phyloP scores from a whole-genome alignment of 2,888 invertebrate species.

The Athalia cordata region DNA sequence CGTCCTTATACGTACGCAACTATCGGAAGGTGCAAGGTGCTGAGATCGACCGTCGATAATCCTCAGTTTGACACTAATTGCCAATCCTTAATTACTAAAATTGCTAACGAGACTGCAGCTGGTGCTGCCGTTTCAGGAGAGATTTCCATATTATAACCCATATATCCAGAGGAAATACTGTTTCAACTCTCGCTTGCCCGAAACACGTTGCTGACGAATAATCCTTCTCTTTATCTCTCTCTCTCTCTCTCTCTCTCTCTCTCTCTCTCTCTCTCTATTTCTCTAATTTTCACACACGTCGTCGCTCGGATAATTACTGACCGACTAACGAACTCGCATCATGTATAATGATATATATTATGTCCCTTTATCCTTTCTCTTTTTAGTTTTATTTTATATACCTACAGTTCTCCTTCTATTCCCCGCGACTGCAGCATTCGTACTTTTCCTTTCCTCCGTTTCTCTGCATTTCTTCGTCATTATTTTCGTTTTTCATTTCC shows the following conservation, averaged over 20 bases:
- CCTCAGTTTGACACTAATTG: conserved; percentile 10
- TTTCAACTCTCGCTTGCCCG: too few species aligned
- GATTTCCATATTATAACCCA: neutral
- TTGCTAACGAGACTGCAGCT: conserved; percentile 5
- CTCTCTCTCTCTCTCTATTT: conserved; percentile 24
- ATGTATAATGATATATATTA: conserved; percentile 53
- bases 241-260: neutral
- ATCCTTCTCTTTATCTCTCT: conserved; percentile 18
- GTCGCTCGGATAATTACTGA: conserved; percentile 58
- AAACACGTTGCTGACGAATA: conserved; percentile 45
- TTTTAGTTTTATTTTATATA: conserved; percentile 5
- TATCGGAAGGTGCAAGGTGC: neutral
- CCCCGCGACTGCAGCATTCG: neutral
- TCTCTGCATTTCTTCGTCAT: conserved; percentile 26
- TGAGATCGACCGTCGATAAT: conserved; percentile 21
- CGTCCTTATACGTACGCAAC: neutral
- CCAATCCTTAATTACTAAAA: conserved; percentile 26
- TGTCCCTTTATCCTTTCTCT: neutral
- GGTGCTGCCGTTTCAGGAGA: neutral
- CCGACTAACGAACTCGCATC: conserved; percentile 62
- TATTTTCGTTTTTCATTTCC: conserved; percentile 40
- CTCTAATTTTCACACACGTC: conserved; percentile 14
- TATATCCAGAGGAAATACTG: too few species aligned
- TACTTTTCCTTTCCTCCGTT: neutral
- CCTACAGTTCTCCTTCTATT: conserved; percentile 40